Percentiles rank a stretch among this genome's conserved stretches.
Conservation (phyloP, 92 coral and sea anemone species). For the Porites evermanni region DNA sequence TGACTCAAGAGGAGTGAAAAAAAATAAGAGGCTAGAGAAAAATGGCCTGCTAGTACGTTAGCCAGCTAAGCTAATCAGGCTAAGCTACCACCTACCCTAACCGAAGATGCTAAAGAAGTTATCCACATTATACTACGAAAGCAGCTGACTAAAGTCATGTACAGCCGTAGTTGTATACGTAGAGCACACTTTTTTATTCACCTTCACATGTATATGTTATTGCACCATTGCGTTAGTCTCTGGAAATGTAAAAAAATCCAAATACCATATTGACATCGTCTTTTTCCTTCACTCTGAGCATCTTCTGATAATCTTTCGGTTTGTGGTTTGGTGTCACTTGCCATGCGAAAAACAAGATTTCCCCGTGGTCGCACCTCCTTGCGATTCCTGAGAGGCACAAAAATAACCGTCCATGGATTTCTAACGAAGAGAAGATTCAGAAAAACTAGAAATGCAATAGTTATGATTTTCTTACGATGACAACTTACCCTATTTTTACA, state of each 20-base stretch:
- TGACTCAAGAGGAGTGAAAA: conserved; percentile 15
- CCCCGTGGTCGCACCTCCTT: no score
- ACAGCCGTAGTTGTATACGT: no score
- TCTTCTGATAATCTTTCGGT: conserved; percentile 19
- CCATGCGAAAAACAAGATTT: no score
- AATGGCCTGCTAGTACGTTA: not conserved
- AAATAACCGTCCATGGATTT: conserved; percentile 17
- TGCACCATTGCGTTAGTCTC: no score
- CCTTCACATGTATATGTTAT: no score
- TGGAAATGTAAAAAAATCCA: no score
- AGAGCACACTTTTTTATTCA: no score
- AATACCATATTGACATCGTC: no score
- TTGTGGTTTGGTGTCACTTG: not conserved
- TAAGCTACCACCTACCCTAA: conserved; percentile 10
- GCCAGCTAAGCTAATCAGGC: conserved; percentile 17
- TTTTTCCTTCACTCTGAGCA: not conserved
- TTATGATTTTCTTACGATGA: no score
- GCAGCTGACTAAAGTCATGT: no score
- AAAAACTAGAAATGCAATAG: conserved; percentile 8
- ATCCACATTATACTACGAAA: not conserved
- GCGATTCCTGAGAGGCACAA: not conserved
- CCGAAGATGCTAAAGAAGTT: conserved; percentile 15
- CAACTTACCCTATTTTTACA: no score
- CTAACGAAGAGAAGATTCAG: conserved; percentile 11
- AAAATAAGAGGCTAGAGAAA: conserved; percentile 11